Conservation (phyloP, 2,113 vertebrate genomes). For the Oxyura jamaicensis region DNA sequence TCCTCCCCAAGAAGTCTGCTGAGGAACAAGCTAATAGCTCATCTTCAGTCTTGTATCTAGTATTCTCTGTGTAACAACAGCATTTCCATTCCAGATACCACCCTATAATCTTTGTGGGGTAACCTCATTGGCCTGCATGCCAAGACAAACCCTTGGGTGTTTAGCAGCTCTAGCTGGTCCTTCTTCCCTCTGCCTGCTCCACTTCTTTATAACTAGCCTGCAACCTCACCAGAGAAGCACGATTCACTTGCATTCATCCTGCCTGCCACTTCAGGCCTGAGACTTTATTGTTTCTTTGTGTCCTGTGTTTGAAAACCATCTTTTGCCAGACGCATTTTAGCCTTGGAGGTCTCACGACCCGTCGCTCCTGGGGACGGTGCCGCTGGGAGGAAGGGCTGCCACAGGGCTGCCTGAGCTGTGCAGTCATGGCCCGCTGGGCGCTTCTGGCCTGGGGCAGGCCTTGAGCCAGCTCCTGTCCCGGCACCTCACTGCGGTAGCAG, state of each 20-base stretch:
- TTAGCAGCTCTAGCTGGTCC: not conserved
- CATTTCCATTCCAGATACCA: not conserved
- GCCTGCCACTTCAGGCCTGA: not conserved
- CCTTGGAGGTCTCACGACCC: not conserved
- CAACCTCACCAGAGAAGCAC: not conserved
- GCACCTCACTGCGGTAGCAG: not conserved
- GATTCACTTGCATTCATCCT: not conserved
- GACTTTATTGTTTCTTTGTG: not conserved
- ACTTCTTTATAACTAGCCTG: not conserved
- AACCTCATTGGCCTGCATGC: not conserved
- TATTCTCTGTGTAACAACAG: not conserved
- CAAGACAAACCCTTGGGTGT: not conserved
- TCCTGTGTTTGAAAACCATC: not conserved
- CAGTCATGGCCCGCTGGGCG: not conserved
- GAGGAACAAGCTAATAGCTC: not conserved
- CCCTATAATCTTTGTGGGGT: not conserved
- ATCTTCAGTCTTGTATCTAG: not conserved
- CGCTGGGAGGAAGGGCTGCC: not conserved
- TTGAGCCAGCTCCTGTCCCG: slow-evolving; percentile 11
- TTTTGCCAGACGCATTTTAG: not conserved
- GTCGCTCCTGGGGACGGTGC: accelerated
- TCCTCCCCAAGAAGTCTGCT: not conserved
- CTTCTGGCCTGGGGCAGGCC: not conserved
- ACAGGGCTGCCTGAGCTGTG: not conserved
- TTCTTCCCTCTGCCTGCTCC: not conserved